phyloP scores from a whole-genome alignment of 2,888 invertebrate genomes.

The Ormyrus thymus region DNA sequence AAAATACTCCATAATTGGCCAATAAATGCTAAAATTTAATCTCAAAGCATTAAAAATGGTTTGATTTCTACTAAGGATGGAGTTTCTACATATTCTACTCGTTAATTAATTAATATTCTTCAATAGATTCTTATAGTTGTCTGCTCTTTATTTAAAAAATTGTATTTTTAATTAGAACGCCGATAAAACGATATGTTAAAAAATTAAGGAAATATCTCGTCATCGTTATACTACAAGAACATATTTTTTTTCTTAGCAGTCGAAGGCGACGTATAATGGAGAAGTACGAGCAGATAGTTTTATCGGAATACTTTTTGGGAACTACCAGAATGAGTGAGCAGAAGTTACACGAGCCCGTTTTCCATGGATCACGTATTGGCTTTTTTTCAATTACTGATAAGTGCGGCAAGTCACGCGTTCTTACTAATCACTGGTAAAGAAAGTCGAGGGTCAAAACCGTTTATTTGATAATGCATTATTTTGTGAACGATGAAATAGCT shows the following conservation, averaged over 20 bases:
- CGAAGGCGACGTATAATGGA: not conserved
- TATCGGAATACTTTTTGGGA: slow-evolving; percentile 9
- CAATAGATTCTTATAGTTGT: no score
- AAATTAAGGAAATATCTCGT: no score
- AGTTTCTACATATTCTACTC: no score
- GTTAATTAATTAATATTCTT: no score
- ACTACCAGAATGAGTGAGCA: not conserved
- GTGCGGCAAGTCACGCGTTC: slow-evolving; percentile 16
- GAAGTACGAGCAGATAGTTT: not conserved
- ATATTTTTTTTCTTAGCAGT: not conserved
- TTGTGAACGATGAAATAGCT: slow-evolving; percentile 5
- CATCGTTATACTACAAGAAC: no score
- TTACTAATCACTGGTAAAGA: slow-evolving; percentile 25
- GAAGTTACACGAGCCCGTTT: not conserved
- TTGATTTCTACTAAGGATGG: no score
- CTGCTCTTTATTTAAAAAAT: no score
- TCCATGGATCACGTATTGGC: not conserved
- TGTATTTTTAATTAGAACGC: no score
- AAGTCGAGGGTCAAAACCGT: slow-evolving; percentile 17
- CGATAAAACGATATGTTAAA: no score
- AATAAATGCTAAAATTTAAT: no score
- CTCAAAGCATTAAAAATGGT: no score
- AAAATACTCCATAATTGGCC: no score
- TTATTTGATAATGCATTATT: slow-evolving; percentile 27
- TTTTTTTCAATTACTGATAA: slow-evolving; percentile 25